Conservation (phyloP, 1,140 invertebrate species). For the Bombus impatiens region DNA sequence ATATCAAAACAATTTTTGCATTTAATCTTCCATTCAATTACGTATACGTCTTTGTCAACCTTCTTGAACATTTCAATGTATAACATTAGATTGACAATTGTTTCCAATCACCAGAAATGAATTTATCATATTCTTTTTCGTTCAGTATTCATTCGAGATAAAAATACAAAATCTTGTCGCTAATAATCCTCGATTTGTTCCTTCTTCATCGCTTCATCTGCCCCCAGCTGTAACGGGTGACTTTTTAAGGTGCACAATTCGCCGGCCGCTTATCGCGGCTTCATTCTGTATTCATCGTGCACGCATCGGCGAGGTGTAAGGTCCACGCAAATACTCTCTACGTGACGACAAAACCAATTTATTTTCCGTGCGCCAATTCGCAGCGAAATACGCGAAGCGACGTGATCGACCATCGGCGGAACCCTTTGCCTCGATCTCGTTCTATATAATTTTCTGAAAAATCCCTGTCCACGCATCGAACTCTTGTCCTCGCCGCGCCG, state of each 20-base stretch:
- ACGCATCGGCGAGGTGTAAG: constrained; percentile 62
- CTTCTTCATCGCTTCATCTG: too few relatives aligned
- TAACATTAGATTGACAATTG: background rate
- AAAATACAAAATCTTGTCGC: background rate
- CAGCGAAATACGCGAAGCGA: constrained; percentile 59
- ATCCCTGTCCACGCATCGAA: constrained; percentile 27
- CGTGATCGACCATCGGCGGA: constrained; percentile 55
- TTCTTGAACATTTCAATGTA: background rate
- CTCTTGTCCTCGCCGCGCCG: background rate
- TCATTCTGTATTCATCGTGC: constrained; percentile 65
- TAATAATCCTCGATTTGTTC: background rate
- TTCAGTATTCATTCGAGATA: background rate
- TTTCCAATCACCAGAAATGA: too few relatives aligned
- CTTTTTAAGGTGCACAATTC: constrained; percentile 10
- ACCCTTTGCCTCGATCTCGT: constrained; percentile 24
- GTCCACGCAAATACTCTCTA: constrained; percentile 70
- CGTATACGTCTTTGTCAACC: background rate
- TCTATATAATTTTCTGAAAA: constrained; percentile 49
- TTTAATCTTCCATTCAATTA: background rate
- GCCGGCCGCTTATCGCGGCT: constrained; percentile 47
- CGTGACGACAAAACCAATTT: constrained; percentile 71
- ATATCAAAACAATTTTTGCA: too few relatives aligned
- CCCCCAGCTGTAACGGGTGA: background rate
- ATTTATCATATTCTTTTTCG: too few relatives aligned
- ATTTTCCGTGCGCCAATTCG: constrained; percentile 60